Evolutionary conservation across 2,888 invertebrate species (phyloP), one percentile per base, ranked within the genome.

Genomic region (Clivina fossor): DNA sequence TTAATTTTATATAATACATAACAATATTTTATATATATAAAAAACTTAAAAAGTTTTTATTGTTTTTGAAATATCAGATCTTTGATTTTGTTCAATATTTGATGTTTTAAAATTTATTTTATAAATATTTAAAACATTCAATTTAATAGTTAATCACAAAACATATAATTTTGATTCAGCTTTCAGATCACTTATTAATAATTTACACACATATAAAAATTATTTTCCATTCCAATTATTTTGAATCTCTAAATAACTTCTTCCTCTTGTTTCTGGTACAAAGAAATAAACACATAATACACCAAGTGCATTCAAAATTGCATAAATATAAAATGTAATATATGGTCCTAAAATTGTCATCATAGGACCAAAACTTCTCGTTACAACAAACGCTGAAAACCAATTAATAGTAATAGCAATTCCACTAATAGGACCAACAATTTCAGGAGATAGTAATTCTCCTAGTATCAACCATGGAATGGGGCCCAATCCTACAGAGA

Each of bases 191-290:
- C n/a, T n/a, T n/a, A n/a, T n/a, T n/a, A n/a, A n/a, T n/a, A n/a
- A n/a, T n/a, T n/a, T n/a, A n/a, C n/a, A n/a, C n/a, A n/a, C n/a
- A n/a, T n/a, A n/a, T n/a, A n/a, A n/a, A 24, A 24, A 24, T 24
- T 24, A 24, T 24, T 33, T 20, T 3, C 40, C 43, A 4, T 4
- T 16, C 53, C 53, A 53, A 13, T 44, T 44, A 1, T 26, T 16
- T 13, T 47, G 19, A 3, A 73, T 72, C 60, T 73, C 68, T 11
- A 65, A 58, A n/a, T 71, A 55, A 3, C 66, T 65, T 60, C 66
- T 71, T 2, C 72, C 72, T 58, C 67, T 65, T 0, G 73, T 73
- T 65, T 74, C 74, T 0, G 74, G 74, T n/a, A 73, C 69, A 18
- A 67, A 58, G 37, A 65, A 65, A 28, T 63, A 62, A 2, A 71